phyloP scores from a whole-genome alignment of 2,888 invertebrate genomes.

The Alsophila aescularia region DNA sequence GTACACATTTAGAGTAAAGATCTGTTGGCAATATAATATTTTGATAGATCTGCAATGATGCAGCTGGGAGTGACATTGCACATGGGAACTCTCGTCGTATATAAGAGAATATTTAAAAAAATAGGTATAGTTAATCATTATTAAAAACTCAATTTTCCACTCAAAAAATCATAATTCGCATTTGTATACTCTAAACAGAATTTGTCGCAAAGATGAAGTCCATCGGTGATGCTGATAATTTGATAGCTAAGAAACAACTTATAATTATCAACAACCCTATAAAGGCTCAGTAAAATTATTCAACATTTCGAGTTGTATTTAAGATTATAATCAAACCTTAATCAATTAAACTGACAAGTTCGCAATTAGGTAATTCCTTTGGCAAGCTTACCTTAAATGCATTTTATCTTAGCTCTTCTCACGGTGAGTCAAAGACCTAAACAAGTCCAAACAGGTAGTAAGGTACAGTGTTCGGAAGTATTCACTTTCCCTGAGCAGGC shows the following conservation, averaged over 20 bases:
- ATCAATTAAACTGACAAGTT: background rate
- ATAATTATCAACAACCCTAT: background rate
- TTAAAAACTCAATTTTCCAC: too few relatives aligned
- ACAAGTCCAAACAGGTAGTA: slow-evolving; percentile 57
- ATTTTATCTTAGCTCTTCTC: slow-evolving; percentile 49
- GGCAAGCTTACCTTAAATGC: slow-evolving; percentile 24
- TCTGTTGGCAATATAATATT: too few relatives aligned
- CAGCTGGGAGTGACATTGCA: too few relatives aligned
- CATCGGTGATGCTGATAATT: too few relatives aligned
- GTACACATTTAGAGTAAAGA: too few relatives aligned
- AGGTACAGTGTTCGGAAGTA: slow-evolving; percentile 49
- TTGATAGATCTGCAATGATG: too few relatives aligned
- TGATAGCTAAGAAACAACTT: background rate
- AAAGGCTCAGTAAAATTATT: background rate
- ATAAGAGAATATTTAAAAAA: too few relatives aligned
- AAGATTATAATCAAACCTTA: background rate
- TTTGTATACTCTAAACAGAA: too few relatives aligned
- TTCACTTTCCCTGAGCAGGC: slow-evolving; percentile 54
- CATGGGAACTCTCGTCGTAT: too few relatives aligned
- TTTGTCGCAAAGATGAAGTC: too few relatives aligned
- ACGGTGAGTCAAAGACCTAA: slow-evolving; percentile 48
- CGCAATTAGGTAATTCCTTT: slow-evolving; percentile 10
- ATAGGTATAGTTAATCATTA: too few relatives aligned
- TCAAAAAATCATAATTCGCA: too few relatives aligned
- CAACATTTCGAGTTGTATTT: background rate